Percentiles rank a stretch among this genome's conserved stretches.
These are phyloP conservation scores for Therioaphis trifolii DNA, from an alignment of 2,888 invertebrate genomes.

Conservation along the genomic window DNA sequence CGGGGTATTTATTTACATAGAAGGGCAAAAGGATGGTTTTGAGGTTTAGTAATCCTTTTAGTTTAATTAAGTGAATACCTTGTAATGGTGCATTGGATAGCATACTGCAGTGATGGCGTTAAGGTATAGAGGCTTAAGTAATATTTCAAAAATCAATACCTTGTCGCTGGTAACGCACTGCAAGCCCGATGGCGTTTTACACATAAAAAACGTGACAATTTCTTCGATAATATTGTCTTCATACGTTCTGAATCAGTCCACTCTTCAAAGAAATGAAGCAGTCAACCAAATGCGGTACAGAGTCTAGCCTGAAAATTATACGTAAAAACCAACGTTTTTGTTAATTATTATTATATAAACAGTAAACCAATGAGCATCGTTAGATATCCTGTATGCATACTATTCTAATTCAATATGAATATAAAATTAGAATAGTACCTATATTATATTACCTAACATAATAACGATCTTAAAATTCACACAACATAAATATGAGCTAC, in stretches of 20 bases:
- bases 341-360: conserved; percentile 17
- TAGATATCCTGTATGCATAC: too few relatives aligned
- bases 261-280: background rate
- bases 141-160: conserved; percentile 60
- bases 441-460: too few relatives aligned
- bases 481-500: too few relatives aligned
- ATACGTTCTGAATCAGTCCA: background rate
- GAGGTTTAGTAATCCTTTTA: conserved; percentile 58
- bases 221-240: background rate
- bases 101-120: conserved; percentile 44
- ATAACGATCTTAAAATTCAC: too few relatives aligned
- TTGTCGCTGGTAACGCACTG: background rate
- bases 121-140: conserved; percentile 40
- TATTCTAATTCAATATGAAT: too few relatives aligned
- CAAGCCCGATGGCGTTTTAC: background rate
- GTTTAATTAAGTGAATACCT: conserved; percentile 61
- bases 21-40: conserved; percentile 25
- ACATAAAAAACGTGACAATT: conserved; percentile 1
- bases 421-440: too few relatives aligned
- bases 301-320: conserved; percentile 37
- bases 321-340: background rate
- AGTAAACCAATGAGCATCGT: background rate
- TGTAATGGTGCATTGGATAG: conserved; percentile 58
- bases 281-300: background rate
- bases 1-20: conserved; percentile 53